These are phyloP conservation scores for Chauna torquata DNA, from an alignment of 2,113 vertebrate genomes.

Conservation along the genomic window DNA sequence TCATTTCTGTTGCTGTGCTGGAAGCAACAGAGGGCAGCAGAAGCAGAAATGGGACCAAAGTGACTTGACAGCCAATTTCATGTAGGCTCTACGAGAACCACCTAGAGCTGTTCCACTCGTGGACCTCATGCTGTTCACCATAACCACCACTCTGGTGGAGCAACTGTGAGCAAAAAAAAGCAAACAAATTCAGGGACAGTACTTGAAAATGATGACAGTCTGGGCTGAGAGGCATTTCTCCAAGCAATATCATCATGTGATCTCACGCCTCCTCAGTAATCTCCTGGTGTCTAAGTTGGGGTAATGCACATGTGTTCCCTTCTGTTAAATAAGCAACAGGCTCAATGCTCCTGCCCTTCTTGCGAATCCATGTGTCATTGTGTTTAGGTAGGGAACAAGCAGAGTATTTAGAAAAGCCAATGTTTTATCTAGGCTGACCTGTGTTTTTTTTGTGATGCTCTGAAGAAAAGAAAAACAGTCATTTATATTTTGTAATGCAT, in stretches of 20 bases:
- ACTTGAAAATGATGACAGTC: neutral
- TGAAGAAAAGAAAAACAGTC: neutral
- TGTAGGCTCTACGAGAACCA: neutral
- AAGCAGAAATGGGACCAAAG: neutral
- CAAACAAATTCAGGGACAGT: neutral
- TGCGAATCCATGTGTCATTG: neutral
- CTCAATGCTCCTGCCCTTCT: neutral
- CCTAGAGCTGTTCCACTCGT: neutral
- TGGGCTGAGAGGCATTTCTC: neutral
- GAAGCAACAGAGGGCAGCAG: neutral
- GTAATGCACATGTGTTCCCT: neutral
- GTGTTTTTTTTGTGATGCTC: neutral
- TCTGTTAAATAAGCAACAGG: neutral
- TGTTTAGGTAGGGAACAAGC: neutral
- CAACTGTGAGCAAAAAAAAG: neutral
- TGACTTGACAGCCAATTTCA: neutral
- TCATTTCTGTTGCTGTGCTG: neutral
- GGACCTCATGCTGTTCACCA: no score
- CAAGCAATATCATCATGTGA: neutral
- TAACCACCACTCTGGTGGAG: neutral
- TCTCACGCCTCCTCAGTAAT: neutral
- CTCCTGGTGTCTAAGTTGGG: neutral
- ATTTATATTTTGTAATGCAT: neutral
- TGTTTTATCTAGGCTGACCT: neutral
- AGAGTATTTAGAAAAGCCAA: neutral